These are phyloP conservation scores for Ptychoptera contaminata DNA, from an alignment of 2,888 invertebrate species.

Conservation along the genomic window DNA sequence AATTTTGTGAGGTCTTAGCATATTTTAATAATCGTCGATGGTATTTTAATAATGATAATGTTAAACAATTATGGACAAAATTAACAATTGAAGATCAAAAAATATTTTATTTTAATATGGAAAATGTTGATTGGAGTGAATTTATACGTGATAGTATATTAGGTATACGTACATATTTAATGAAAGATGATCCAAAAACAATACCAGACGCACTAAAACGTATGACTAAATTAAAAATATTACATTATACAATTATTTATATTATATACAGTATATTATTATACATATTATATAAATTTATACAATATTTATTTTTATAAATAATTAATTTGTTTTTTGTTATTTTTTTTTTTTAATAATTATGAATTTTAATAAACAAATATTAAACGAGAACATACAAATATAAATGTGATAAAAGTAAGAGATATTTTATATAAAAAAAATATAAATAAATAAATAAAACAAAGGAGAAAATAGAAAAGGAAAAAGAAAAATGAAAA, in stretches of 20 bases:
- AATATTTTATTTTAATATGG: constrained; percentile 60
- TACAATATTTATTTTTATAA: too few relatives aligned
- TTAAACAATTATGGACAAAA: constrained; percentile 26
- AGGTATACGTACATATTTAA: constrained; percentile 58
- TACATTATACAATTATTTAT: constrained; percentile 11
- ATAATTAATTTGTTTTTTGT: too few relatives aligned
- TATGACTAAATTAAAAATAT: constrained; percentile 24
- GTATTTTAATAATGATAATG: constrained; percentile 49
- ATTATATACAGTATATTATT: constrained; percentile 7
- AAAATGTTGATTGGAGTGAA: constrained; percentile 49
- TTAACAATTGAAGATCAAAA: constrained; percentile 28
- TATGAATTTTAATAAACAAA: too few relatives aligned
- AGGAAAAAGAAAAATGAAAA: too few relatives aligned
- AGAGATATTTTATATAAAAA: too few relatives aligned
- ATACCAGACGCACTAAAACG: constrained; percentile 44
- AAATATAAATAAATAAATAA: too few relatives aligned
- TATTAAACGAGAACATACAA: too few relatives aligned
- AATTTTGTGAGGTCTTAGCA: constrained; percentile 51
- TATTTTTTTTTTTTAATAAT: too few relatives aligned
- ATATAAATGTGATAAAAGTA: too few relatives aligned
- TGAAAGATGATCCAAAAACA: constrained; percentile 59
- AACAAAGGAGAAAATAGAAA: too few relatives aligned
- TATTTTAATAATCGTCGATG: constrained; percentile 66
- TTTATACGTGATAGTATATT: constrained; percentile 52
- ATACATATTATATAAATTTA: too few relatives aligned